A percentile compares a stretch with the other conserved stretches of the same genome.
Evolutionary conservation across 1,140 invertebrate genomes (phyloP).

Genomic region (Atta colombica): DNA sequence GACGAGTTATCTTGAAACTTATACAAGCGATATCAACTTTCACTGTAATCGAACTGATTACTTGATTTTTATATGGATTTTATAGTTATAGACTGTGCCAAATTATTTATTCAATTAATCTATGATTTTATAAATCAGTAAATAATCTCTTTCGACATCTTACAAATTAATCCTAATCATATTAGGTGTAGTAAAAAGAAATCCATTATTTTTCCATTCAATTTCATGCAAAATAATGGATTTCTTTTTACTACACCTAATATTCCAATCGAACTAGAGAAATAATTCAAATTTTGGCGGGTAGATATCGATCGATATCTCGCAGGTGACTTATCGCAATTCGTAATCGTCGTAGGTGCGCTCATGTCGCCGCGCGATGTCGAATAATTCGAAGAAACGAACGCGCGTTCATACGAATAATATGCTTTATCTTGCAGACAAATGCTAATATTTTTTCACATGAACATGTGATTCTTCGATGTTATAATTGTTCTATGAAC

Average conservation of each 20-base stretch:
- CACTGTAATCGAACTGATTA: background rate
- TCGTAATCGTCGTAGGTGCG: background rate
- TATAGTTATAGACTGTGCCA: background rate
- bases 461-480: background rate
- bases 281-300: constrained; percentile 7
- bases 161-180: background rate
- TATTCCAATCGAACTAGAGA: no score
- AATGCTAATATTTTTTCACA: background rate
- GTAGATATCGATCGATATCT: background rate
- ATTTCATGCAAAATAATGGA: no score
- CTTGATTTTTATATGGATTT: background rate
- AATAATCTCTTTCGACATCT: background rate
- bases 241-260: no score
- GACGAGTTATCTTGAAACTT: background rate
- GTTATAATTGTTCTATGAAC: background rate
- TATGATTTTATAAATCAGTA: background rate
- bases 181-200: no score
- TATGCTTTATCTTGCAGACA: background rate
- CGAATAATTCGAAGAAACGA: background rate
- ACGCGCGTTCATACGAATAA: background rate
- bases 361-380: background rate
- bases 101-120: background rate
- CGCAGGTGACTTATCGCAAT: background rate
- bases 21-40: background rate
- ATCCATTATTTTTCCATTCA: no score